Percentiles rank a stretch among this genome's conserved stretches.
These are phyloP conservation scores for Oreochromis niloticus DNA, from an alignment of 2,113 vertebrate genomes.

Conservation along the genomic window DNA sequence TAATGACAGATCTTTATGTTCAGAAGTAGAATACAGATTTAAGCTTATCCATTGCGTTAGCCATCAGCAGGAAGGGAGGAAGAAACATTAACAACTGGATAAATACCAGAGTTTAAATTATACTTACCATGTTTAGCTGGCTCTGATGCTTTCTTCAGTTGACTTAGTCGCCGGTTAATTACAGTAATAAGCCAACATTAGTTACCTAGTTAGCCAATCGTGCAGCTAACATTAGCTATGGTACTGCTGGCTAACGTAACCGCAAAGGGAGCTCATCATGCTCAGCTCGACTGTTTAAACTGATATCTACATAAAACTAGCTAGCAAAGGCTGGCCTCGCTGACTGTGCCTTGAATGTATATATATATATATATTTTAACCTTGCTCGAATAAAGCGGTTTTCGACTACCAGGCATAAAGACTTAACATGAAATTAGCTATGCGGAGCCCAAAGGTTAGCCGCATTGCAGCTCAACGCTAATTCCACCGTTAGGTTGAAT, in stretches of 20 bases:
- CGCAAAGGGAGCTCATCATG: conserved; percentile 39
- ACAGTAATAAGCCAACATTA: conserved; percentile 20
- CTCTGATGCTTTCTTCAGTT: conserved; percentile 3
- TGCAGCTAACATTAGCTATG: conserved; percentile 51
- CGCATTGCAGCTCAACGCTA: neutral
- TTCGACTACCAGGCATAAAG: neutral
- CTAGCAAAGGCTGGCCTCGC: neutral
- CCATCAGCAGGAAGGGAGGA: neutral
- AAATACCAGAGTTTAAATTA: neutral
- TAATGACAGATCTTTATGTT: neutral
- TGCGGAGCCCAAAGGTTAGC: neutral
- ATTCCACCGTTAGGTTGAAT: neutral
- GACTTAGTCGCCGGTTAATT: conserved; percentile 14
- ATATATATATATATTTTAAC: neutral
- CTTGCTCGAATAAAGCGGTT: neutral
- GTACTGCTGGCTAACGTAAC: conserved; percentile 43
- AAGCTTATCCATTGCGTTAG: neutral
- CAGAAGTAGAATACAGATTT: neutral
- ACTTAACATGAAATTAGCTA: neutral
- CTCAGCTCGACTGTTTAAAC: conserved; percentile 7
- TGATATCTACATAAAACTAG: neutral
- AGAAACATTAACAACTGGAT: neutral
- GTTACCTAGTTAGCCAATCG: conserved; percentile 2
- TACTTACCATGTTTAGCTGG: conserved; percentile 62
- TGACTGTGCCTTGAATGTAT: neutral